These are phyloP conservation scores for Scaptomyza parva DNA, from an alignment of 2,888 invertebrate genomes.

Conservation along the genomic window DNA sequence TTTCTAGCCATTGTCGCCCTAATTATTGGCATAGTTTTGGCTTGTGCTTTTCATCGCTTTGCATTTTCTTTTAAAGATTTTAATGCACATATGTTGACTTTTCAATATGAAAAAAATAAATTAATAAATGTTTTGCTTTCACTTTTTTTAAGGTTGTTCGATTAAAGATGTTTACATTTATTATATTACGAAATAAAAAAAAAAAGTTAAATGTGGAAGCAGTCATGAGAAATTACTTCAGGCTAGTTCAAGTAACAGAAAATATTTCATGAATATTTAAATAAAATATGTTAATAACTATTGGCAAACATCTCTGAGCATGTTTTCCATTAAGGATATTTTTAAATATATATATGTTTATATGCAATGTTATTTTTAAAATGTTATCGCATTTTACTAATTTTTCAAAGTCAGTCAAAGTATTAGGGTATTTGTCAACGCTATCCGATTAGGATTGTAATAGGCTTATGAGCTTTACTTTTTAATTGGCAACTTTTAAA, in stretches of 20 bases:
- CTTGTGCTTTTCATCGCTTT: constrained; percentile 32
- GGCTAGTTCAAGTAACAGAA: background rate
- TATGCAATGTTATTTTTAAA: too few species aligned
- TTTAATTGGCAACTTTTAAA: constrained; percentile 22
- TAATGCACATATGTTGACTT: constrained; percentile 16
- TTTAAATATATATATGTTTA: background rate
- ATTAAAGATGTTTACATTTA: constrained; percentile 23
- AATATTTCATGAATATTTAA: background rate
- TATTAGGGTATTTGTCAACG: constrained; percentile 26
- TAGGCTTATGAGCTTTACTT: constrained; percentile 9
- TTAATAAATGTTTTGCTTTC: constrained; percentile 53
- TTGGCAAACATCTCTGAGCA: background rate
- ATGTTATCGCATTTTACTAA: background rate
- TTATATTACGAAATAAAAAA: too few species aligned
- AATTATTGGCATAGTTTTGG: constrained; percentile 25
- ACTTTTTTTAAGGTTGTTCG: constrained; percentile 36
- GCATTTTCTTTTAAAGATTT: constrained; percentile 29
- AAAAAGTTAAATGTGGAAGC: constrained; percentile 18
- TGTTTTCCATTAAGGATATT: background rate
- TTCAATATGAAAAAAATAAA: constrained; percentile 22
- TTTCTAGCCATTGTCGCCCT: constrained; percentile 24
- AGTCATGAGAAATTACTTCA: background rate
- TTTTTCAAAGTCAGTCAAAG: background rate
- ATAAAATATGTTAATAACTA: background rate
- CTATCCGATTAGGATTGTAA: constrained; percentile 14